These are phyloP conservation scores for Corydoras sp. DNA, from an alignment of 2,113 vertebrate species.

Conservation along the genomic window DNA sequence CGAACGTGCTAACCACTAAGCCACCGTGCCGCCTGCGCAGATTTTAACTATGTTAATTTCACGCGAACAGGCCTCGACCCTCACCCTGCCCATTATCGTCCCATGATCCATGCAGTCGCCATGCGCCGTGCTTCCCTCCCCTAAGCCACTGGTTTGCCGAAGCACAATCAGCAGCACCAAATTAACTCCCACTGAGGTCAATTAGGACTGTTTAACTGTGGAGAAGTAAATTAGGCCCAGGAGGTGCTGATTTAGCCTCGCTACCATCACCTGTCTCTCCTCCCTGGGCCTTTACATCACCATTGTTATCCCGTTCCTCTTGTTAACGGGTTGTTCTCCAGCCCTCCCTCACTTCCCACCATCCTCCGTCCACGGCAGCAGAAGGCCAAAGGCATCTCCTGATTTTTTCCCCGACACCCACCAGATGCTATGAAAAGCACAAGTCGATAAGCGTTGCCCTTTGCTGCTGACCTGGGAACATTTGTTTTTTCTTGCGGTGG, in stretches of 20 bases:
- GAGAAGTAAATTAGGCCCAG: conserved; percentile 22
- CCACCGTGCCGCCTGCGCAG: too few relatives aligned
- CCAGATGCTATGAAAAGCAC: conserved; percentile 22
- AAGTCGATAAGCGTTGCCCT: background rate
- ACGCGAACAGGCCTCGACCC: too few relatives aligned
- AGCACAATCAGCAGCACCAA: conserved; percentile 4
- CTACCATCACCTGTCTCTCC: conserved; percentile 9
- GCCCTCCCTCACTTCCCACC: conserved; percentile 3
- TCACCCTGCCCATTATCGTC: too few relatives aligned
- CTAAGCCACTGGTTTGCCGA: conserved; percentile 12
- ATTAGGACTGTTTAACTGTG: conserved; percentile 16
- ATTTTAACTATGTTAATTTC: too few relatives aligned
- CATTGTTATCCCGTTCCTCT: conserved; percentile 5
- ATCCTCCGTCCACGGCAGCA: conserved; percentile 16
- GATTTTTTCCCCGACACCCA: conserved; percentile 8
- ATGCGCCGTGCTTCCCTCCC: background rate
- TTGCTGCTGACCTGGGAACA: conserved; percentile 15
- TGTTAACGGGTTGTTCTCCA: background rate
- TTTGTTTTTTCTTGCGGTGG: background rate
- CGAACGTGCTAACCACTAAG: too few relatives aligned
- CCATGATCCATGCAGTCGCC: background rate
- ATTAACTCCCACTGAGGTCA: conserved; percentile 21
- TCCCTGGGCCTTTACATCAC: conserved; percentile 18
- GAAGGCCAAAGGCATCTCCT: conserved; percentile 17
- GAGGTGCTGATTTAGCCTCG: conserved; percentile 17